Percentiles rank a stretch among this genome's conserved stretches.
Conservation (phyloP, 2,888 invertebrate genomes). For the Parnassius orleans region DNA sequence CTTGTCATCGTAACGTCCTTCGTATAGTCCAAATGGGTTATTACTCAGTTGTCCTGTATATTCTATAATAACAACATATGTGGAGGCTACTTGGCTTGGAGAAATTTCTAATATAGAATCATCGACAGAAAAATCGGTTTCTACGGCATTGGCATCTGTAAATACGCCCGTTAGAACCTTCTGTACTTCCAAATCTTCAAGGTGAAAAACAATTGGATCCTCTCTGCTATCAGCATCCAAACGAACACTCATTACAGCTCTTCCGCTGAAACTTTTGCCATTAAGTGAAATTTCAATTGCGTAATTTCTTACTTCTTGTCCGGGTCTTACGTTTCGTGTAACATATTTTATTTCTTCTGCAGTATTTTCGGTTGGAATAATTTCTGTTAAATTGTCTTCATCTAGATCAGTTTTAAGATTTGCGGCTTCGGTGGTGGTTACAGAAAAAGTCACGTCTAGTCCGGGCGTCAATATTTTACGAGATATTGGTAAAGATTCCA, state of each 20-base stretch:
- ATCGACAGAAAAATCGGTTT: slow-evolving; percentile 32
- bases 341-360: slow-evolving; percentile 30
- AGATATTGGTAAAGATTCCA: slow-evolving; percentile 48
- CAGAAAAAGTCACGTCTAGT: not conserved
- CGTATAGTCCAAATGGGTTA: slow-evolving; percentile 46
- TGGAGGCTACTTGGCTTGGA: slow-evolving; percentile 34
- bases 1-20: slow-evolving; percentile 39
- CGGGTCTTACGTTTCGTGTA: slow-evolving; percentile 45
- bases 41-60: slow-evolving; percentile 44
- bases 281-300: slow-evolving; percentile 44
- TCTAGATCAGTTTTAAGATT: not conserved
- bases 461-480: not conserved
- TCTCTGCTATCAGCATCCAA: slow-evolving; percentile 40
- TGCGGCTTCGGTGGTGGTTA: not conserved
- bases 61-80: slow-evolving; percentile 48
- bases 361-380: not conserved
- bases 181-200: slow-evolving; percentile 40
- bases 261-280: slow-evolving; percentile 46
- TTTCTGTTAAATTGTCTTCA: not conserved
- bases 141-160: slow-evolving; percentile 38
- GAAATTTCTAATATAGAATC: slow-evolving; percentile 44
- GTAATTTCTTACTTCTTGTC: slow-evolving; percentile 45
- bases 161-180: slow-evolving; percentile 46
- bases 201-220: slow-evolving; percentile 43
- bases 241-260: slow-evolving; percentile 43